Base-by-base conservation (phyloP, 2,113 vertebrate genomes). In the Procapra przewalskii region DNA sequence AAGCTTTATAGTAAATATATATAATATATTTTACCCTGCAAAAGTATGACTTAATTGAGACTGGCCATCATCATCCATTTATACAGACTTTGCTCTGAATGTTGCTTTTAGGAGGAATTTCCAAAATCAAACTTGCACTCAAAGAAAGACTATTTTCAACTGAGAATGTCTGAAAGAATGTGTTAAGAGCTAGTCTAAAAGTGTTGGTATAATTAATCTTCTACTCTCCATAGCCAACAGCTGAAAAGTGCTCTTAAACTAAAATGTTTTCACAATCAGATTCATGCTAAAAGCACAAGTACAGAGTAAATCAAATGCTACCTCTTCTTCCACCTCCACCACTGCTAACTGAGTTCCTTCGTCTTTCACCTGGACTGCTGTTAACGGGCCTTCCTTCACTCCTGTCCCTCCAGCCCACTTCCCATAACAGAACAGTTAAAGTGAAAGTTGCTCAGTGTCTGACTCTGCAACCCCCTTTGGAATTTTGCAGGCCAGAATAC, bases 241-340 rank as follows among this genome's bases (percentile, higher is more conserved):
- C 50, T 48, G 43, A 93, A 91, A 90, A 89, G 36, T 55, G 45
- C 27, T 87, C 93, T 33, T 88, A 96, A 86, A 89, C 10, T 33
- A 27, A 96, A 94, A 92, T 83, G 90, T 67, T 88, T 96, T 89
- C 75, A 62, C 19, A 86, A 77, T 48, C n/a, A 93, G 77, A 21
- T 64, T 93, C 59, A n/a, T 3, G 21, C 19, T 89, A 59, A 19
- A 82, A 67, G 55, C 52, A 54, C n/a, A 87, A 31, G 7, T 82
- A 48, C 50, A 54, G 1, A 54, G 27, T 48, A 55, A 80, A 93
- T 25, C 33, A 80, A 71, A 16, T 36, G 6, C 50, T 62, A 79
- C 33, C n/a, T 59, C 43, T 62, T 88, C 48, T 40, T n/a, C 15
- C 16, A 86, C 40, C 27, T 48, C 62, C 2, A 59, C 29, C 25